Conservation (phyloP, 1,140 invertebrate species). For the Babylonia areolata region DNA sequence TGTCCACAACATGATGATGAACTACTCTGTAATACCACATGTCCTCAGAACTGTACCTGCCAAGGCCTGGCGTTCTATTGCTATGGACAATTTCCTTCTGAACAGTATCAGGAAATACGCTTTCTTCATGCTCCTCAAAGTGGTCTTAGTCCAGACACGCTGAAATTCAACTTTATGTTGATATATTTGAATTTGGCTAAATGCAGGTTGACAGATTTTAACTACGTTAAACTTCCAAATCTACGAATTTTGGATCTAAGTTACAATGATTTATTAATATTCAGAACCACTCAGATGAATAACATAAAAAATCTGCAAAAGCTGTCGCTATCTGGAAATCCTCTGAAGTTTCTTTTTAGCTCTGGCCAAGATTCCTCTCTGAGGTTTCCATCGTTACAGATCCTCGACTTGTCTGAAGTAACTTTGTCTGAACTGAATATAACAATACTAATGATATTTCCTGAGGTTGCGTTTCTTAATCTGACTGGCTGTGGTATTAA, state of each 20-base stretch:
- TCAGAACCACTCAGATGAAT: not conserved
- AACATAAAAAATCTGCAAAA: slow-evolving; percentile 5
- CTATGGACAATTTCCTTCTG: not conserved
- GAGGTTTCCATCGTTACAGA: not conserved
- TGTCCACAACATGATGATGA: slow-evolving; percentile 43
- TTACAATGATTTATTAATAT: slow-evolving; percentile 11
- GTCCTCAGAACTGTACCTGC: slow-evolving; percentile 50
- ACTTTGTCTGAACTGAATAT: not conserved
- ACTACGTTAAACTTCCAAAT: not conserved
- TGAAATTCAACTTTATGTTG: not conserved
- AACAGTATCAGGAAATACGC: not conserved
- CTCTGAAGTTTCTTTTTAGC: not conserved
- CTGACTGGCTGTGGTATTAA: not conserved
- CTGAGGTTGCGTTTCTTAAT: slow-evolving; percentile 12
- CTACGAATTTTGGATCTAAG: slow-evolving; percentile 27
- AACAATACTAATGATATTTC: not conserved
- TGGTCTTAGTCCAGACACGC: not conserved
- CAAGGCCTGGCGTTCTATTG: slow-evolving; percentile 10
- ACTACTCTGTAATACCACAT: slow-evolving; percentile 27
- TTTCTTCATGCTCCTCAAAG: slow-evolving; percentile 7
- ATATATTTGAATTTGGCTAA: not conserved
- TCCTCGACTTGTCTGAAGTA: slow-evolving; percentile 6
- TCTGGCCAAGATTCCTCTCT: not conserved
- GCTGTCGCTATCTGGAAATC: slow-evolving; percentile 32
- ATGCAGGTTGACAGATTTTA: slow-evolving; percentile 11